phyloP scores from a whole-genome alignment of 2,888 invertebrate species.

The Branchellion lobata region DNA sequence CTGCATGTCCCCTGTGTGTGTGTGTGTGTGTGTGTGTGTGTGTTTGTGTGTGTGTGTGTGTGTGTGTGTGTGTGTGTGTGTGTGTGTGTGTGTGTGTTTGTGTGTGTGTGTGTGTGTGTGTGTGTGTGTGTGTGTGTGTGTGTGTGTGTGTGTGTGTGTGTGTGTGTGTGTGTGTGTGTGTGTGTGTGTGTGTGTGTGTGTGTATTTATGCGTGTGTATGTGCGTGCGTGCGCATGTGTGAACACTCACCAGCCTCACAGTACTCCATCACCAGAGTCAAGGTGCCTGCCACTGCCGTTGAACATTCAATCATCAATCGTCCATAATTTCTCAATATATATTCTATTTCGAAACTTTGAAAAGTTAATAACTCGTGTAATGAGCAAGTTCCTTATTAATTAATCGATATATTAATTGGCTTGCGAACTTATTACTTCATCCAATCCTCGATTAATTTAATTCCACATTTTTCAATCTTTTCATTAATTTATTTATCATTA shows the following conservation, averaged over 20 bases:
- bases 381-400: too few relatives aligned
- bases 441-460: too few relatives aligned
- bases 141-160: constrained; percentile 48
- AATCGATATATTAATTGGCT: too few relatives aligned
- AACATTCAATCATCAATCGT: neutral
- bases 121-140: constrained; percentile 47
- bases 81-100: neutral
- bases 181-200: constrained; percentile 7
- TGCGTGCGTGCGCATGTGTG: neutral
- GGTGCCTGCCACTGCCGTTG: constrained; percentile 59
- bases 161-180: constrained; percentile 44
- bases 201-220: too few relatives aligned
- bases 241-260: constrained; percentile 63
- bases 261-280: constrained; percentile 65
- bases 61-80: constrained; percentile 48
- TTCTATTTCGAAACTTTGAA: too few relatives aligned
- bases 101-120: constrained; percentile 47
- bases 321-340: neutral
- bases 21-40: neutral
- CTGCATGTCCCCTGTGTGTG: constrained; percentile 60
- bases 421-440: too few relatives aligned
- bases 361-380: too few relatives aligned
- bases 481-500: too few relatives aligned
- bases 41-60: constrained; percentile 49
- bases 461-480: too few relatives aligned